Evolutionary conservation across 2,888 invertebrate genomes (phyloP).

Genomic region (Pristionchus arcanus): DNA sequence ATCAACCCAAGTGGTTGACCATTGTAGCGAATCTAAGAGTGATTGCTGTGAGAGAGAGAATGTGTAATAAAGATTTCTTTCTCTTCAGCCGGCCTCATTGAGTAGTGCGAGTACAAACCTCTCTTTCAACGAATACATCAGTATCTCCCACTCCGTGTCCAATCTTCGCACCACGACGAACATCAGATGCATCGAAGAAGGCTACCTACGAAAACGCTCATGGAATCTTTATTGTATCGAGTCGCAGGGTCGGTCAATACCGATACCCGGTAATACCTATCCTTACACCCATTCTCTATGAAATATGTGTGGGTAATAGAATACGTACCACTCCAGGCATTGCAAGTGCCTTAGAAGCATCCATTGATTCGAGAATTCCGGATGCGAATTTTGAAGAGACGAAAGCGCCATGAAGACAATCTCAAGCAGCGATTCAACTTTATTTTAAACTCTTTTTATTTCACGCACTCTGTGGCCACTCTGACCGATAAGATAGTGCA

Average conservation of each 20-base stretch:
- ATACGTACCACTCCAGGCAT: conserved; percentile 85
- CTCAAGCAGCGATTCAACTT: not conserved
- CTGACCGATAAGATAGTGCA: no score
- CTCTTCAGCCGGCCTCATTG: not conserved
- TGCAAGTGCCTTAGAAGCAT: conserved; percentile 86
- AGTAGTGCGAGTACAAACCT: conserved; percentile 81
- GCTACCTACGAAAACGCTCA: conserved; percentile 81
- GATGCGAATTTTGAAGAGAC: conserved; percentile 84
- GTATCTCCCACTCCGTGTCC: conserved; percentile 87
- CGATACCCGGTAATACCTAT: not conserved
- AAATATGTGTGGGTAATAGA: not conserved
- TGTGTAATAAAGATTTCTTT: not conserved
- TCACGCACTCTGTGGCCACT: no score
- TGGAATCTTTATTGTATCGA: not conserved
- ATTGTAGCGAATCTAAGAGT: conserved; percentile 82
- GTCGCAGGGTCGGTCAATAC: no score
- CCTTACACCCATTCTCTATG: no score
- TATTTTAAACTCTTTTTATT: no score
- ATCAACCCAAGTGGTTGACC: conserved; percentile 80
- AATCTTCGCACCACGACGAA: conserved; percentile 86
- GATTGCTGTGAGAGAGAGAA: not conserved
- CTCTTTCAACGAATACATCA: conserved; percentile 88
- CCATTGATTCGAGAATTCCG: conserved; percentile 81
- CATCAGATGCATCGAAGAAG: conserved; percentile 88
- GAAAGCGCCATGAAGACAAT: conserved; percentile 86